Conservation (phyloP, 1,140 invertebrate genomes). For the Eumaeus atala region DNA sequence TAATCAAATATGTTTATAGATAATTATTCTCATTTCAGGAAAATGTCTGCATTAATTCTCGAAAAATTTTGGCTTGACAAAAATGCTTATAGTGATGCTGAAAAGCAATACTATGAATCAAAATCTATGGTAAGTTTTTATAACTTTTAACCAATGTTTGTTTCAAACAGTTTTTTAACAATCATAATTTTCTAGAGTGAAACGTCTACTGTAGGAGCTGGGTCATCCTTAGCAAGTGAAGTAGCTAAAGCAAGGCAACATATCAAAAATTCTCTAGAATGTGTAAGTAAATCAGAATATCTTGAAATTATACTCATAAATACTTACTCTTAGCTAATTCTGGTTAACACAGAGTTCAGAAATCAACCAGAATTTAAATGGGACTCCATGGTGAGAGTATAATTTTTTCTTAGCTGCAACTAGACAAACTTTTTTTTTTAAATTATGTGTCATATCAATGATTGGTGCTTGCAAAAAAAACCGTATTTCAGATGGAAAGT, state of each 20-base stretch:
- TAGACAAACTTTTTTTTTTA: no score
- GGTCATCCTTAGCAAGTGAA: conserved; percentile 76
- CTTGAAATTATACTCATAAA: background rate
- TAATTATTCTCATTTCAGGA: conserved; percentile 35
- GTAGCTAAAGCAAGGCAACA: conserved; percentile 80
- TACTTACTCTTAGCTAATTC: no score
- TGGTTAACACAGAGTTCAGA: no score
- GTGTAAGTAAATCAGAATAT: conserved; percentile 59
- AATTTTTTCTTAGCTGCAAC: no score
- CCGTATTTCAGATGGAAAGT: conserved; percentile 73
- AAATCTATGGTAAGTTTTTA: conserved; percentile 71
- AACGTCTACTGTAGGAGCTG: conserved; percentile 37
- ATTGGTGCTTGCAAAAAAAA: no score
- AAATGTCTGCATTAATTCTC: conserved; percentile 53
- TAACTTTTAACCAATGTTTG: background rate
- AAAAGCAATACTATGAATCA: conserved; percentile 76
- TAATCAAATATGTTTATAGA: background rate
- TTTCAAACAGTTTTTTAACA: conserved; percentile 7
- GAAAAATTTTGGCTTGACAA: conserved; percentile 79
- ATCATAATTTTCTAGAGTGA: conserved; percentile 40
- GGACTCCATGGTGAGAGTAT: no score
- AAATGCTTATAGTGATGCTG: conserved; percentile 77
- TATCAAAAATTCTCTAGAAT: conserved; percentile 79
- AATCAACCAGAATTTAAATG: no score
- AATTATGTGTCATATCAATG: no score